Evolutionary conservation across 2,888 invertebrate species (phyloP), one percentile per base, ranked within the genome.

Genomic region (Ectemnius cavifrons): DNA sequence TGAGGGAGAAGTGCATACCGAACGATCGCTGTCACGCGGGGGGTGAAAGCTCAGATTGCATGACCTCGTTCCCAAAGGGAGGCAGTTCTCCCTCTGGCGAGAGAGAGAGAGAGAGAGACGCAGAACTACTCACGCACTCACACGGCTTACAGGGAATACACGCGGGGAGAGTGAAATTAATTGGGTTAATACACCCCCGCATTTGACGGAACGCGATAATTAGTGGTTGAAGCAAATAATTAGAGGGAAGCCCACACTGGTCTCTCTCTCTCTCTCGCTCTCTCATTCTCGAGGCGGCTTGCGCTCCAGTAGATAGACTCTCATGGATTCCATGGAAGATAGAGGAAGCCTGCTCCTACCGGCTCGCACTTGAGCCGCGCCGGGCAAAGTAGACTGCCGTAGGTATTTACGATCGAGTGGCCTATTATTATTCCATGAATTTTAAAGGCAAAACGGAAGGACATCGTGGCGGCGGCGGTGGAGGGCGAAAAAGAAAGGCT

Each of bases 391-490:
- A 69, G 79, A 70, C 77, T 70, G 71, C 71, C 73, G 76, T 14
- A 74, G 75, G 82, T 84, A 86, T 84, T 85, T 84, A 80, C 84
- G 85, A 87, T 85, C 83, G 85, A 85, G 79, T 80, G 78, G 60
- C 67, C 77, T 81, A 85, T 85, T 85, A 89, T 89, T 90, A 89
- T 89, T 90, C 89, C 89, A 89, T 90, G 89, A 89, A 89, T 90
- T 90, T 89, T 85, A 90, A 89, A 88, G 86, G 77, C 85, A 83
- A 82, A 89, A 80, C 76, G 78, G 67, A 64, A 23, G 56, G 56
- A 63, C 52, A 47, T 23, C 46, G 62, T 72, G 28, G 23, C 59
- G 61, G n/a, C 56, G 56, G 37, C 45, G 59, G 13, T 14, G 16
- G n/a, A n/a, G n/a, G 18, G 61, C 37, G 64, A 67, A 73, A 78